Conservation (phyloP, 1,140 invertebrate genomes). For the Centruroides vittatus region DNA sequence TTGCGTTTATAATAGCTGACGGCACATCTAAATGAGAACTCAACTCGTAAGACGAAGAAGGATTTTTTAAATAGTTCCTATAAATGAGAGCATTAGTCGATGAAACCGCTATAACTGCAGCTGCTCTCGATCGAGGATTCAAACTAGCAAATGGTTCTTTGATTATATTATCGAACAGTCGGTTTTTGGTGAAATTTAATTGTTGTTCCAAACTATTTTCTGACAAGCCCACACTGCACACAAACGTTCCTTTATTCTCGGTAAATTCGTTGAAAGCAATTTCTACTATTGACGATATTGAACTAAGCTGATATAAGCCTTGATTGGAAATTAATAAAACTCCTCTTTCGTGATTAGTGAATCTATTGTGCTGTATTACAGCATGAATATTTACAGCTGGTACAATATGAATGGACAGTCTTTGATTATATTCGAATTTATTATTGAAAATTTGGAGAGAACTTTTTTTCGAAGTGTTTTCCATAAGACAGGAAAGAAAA, state of each 20-base stretch:
- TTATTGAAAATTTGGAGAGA: slow-evolving; percentile 72
- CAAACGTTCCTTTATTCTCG: slow-evolving; percentile 71
- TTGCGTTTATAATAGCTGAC: slow-evolving; percentile 82
- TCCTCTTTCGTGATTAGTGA: slow-evolving; percentile 62
- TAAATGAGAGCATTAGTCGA: slow-evolving; percentile 71
- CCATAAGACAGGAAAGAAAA: slow-evolving; percentile 46
- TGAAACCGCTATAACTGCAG: slow-evolving; percentile 76
- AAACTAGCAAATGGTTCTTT: slow-evolving; percentile 68
- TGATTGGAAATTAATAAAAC: slow-evolving; percentile 79
- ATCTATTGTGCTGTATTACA: slow-evolving; percentile 73
- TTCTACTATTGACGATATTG: slow-evolving; percentile 51
- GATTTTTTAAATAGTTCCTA: slow-evolving; percentile 86
- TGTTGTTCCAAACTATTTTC: slow-evolving; percentile 67
- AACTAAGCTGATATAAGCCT: slow-evolving; percentile 20
- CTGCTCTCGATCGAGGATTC: slow-evolving; percentile 70
- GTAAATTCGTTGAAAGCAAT: slow-evolving; percentile 82
- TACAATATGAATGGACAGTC: slow-evolving; percentile 57
- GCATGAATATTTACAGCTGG: slow-evolving; percentile 70
- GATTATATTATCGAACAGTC: slow-evolving; percentile 69
- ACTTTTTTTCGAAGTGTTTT: not conserved
- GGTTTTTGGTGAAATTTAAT: slow-evolving; percentile 75
- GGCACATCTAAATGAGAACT: slow-evolving; percentile 90
- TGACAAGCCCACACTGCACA: slow-evolving; percentile 69
- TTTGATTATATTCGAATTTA: slow-evolving; percentile 56
- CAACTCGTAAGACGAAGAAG: slow-evolving; percentile 78